Percentiles rank a stretch among this genome's conserved stretches.
These are phyloP conservation scores for Ectropis crepuscularia DNA, from an alignment of 2,888 invertebrate genomes.

Conservation along the genomic window DNA sequence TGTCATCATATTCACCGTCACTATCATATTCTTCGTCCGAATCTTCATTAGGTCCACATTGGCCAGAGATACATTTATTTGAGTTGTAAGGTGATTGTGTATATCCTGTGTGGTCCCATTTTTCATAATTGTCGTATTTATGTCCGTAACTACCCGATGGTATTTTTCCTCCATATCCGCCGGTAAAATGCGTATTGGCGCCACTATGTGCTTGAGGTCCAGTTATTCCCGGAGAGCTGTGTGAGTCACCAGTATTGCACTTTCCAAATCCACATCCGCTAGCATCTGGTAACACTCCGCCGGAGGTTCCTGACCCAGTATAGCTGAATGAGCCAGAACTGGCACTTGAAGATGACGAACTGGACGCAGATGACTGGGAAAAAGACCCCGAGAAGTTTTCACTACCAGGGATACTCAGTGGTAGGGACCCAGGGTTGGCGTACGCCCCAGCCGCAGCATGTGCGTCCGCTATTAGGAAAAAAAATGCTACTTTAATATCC, in stretches of 20 bases:
- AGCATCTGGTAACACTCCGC: constrained; percentile 41
- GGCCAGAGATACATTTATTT: constrained; percentile 53
- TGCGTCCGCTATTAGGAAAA: constrained; percentile 59
- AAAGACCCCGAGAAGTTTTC: constrained; percentile 75
- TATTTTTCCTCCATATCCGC: constrained; percentile 33
- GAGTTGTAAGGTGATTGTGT: constrained; percentile 14
- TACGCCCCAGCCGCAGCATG: constrained; percentile 62
- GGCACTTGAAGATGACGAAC: constrained; percentile 73
- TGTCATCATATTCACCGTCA: constrained; percentile 30
- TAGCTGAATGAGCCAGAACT: constrained; percentile 73
- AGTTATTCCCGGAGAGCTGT: constrained; percentile 29
- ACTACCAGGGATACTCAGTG: constrained; percentile 58
- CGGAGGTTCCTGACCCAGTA: constrained; percentile 55
- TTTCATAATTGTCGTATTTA: constrained; percentile 17
- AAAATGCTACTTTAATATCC: constrained; percentile 1
- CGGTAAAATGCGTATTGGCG: constrained; percentile 41
- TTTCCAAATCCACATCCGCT: constrained; percentile 42
- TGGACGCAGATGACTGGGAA: constrained; percentile 73
- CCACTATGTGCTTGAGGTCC: constrained; percentile 41
- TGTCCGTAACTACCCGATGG: constrained; percentile 32
- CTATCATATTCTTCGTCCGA: constrained; percentile 32
- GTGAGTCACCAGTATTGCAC: constrained; percentile 45
- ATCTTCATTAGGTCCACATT: constrained; percentile 39
- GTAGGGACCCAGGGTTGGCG: constrained; percentile 52
- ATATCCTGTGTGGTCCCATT: constrained; percentile 8